Evolutionary conservation across 1,140 invertebrate genomes (phyloP).

Genomic region (Epicauta chinensis): DNA sequence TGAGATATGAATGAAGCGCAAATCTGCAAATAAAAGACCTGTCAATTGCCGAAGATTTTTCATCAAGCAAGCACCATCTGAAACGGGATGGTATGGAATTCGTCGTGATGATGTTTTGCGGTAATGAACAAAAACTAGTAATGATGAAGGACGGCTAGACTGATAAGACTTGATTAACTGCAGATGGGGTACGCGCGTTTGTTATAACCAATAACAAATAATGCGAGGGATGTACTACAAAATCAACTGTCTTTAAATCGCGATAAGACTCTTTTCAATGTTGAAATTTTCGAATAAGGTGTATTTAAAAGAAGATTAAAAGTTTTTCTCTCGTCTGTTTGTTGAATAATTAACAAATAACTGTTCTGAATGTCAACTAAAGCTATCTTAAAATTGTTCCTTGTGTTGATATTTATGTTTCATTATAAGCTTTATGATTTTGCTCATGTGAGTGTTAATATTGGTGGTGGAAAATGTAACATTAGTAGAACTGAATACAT

Average conservation of each 20-base stretch:
- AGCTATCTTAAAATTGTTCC: conserved; percentile 17
- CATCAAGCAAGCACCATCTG: conserved; percentile 41
- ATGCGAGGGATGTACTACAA: no score
- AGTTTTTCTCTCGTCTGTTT: background rate
- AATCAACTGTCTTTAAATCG: no score
- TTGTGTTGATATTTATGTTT: conserved; percentile 37
- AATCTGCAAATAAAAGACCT: conserved; percentile 43
- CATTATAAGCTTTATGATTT: conserved; percentile 29
- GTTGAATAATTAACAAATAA: conserved; percentile 11
- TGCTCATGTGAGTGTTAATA: conserved; percentile 28
- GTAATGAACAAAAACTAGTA: conserved; percentile 44
- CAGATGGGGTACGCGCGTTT: conserved; percentile 32
- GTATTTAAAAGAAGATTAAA: conserved; percentile 1
- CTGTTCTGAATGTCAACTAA: background rate
- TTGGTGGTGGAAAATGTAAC: conserved; percentile 18
- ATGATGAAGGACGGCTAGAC: conserved; percentile 38
- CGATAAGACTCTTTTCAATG: no score
- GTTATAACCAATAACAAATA: no score
- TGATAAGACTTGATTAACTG: conserved; percentile 40
- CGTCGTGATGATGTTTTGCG: conserved; percentile 35
- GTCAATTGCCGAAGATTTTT: conserved; percentile 43
- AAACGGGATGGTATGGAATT: conserved; percentile 5
- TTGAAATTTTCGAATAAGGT: background rate
- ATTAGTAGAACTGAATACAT: conserved; percentile 21
- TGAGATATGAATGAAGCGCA: conserved; percentile 40